Percentiles rank a stretch among this genome's conserved stretches.
Evolutionary conservation across 2,113 vertebrate species (phyloP).

Genomic region (Spermophilus dauricus): DNA sequence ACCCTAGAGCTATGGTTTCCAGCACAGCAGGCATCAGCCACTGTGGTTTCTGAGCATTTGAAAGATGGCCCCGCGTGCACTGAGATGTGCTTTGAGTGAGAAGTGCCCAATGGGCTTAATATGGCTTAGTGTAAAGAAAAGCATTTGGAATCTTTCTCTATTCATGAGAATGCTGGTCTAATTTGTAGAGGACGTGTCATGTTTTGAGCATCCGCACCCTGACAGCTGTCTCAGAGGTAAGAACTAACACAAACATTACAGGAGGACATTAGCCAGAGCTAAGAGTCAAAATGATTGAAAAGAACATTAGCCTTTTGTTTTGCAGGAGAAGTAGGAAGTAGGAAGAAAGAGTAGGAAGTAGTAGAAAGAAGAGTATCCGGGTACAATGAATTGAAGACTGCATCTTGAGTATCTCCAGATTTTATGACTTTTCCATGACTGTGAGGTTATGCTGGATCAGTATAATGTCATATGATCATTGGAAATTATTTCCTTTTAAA

Average conservation of each 20-base stretch:
- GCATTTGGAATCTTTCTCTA: not conserved
- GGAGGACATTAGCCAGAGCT: slow-evolving; percentile 79
- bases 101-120: not conserved
- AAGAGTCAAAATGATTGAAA: slow-evolving; percentile 78
- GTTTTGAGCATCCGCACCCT: slow-evolving; percentile 74
- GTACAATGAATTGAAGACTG: not conserved
- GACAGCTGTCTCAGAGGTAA: slow-evolving; percentile 73
- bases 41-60: not conserved
- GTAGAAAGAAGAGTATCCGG: not conserved
- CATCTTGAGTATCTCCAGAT: not conserved
- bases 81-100: not conserved
- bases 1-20: not conserved
- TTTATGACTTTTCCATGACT: not conserved
- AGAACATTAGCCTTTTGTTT: slow-evolving; percentile 78
- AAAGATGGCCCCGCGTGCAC: not conserved
- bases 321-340: slow-evolving; percentile 35
- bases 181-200: slow-evolving; percentile 72
- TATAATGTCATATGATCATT: not conserved
- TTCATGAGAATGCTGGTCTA: slow-evolving; percentile 52
- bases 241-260: slow-evolving; percentile 72
- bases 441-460: not conserved
- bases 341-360: too few species aligned
- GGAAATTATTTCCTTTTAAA: not conserved
- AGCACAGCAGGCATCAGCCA: not conserved
- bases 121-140: not conserved